These are phyloP conservation scores for Salminus brasiliensis DNA, from an alignment of 2,113 vertebrate species.

Conservation along the genomic window DNA sequence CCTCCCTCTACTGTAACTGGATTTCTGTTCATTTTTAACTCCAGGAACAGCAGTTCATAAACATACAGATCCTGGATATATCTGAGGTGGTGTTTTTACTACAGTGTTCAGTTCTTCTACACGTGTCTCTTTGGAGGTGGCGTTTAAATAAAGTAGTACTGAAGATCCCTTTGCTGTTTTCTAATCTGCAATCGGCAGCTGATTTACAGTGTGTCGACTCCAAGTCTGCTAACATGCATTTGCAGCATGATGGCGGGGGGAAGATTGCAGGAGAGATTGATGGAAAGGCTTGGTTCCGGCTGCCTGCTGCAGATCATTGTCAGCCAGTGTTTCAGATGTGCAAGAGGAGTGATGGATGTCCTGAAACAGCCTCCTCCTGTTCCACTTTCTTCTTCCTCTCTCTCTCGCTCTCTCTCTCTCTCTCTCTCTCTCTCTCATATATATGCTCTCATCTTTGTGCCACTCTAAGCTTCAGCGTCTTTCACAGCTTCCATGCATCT, in stretches of 20 bases:
- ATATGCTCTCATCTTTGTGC: constrained; percentile 45
- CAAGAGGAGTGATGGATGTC: constrained; percentile 48
- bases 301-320: constrained; percentile 43
- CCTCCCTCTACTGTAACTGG: too few species aligned
- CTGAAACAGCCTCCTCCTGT: constrained; percentile 39
- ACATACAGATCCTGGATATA: too few species aligned
- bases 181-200: not conserved
- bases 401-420: not conserved
- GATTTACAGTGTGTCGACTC: constrained; percentile 32
- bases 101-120: too few species aligned
- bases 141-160: not conserved
- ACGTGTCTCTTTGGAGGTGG: not conserved
- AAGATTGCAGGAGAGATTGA: constrained; percentile 35
- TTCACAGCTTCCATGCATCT: constrained; percentile 8
- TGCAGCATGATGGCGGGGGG: constrained; percentile 21
- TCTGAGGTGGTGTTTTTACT: too few species aligned
- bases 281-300: constrained; percentile 37
- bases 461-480: not conserved
- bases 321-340: constrained; percentile 34
- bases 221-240: constrained; percentile 21
- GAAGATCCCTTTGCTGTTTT: not conserved
- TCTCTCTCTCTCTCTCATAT: not conserved
- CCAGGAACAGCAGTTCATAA: too few species aligned
- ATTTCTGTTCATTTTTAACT: too few species aligned
- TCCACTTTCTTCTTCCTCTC: constrained; percentile 32